Percentiles rank a stretch among this genome's conserved stretches.
Conservation (phyloP, 2,888 invertebrate genomes). For the Nysson spinosus region DNA sequence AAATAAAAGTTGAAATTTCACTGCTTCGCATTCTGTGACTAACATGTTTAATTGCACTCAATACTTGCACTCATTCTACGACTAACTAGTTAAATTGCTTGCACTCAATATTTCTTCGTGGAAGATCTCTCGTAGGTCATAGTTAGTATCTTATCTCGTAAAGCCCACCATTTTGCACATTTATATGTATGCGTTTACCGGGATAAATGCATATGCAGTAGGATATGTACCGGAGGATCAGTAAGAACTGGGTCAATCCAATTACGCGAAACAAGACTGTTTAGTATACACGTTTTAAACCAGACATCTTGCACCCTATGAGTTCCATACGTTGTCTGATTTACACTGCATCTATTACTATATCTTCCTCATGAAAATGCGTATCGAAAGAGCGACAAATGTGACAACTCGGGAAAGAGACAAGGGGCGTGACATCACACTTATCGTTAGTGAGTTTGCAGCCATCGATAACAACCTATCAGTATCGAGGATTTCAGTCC, state of each 20-base stretch:
- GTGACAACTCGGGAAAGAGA: no score
- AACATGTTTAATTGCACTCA: no score
- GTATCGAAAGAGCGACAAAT: no score
- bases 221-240: conserved; percentile 31
- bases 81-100: no score
- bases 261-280: conserved; percentile 62
- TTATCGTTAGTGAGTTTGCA: background rate
- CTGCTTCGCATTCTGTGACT: no score
- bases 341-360: conserved; percentile 46
- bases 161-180: conserved; percentile 6
- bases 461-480: background rate
- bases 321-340: conserved; percentile 36
- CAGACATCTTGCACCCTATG: conserved; percentile 25
- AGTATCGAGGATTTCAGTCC: no score
- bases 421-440: conserved; percentile 38
- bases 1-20: no score
- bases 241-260: conserved; percentile 55
- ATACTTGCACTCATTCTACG: no score
- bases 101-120: no score
- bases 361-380: conserved; percentile 38
- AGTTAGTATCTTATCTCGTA: no score
- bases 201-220: conserved; percentile 48
- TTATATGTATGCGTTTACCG: background rate
- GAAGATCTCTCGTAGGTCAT: no score
- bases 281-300: conserved; percentile 44